Evolutionary conservation across 2,797 vertebrate genomes (phyloP).

Genomic region (Tamandua tetradactyla): DNA sequence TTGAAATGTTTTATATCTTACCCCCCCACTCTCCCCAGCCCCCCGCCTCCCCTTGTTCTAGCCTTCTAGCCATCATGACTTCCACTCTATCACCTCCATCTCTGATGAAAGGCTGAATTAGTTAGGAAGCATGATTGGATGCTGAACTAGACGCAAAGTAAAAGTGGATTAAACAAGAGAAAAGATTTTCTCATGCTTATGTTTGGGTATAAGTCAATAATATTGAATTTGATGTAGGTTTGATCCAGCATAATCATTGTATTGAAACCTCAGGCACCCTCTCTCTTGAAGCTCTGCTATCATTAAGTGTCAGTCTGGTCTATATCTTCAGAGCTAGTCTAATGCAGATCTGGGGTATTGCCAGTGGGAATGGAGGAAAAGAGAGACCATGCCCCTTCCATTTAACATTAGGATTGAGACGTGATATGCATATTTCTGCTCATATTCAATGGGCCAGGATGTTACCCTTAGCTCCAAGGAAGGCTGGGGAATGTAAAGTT

Average conservation of each 20-base stretch:
- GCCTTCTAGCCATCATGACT: not conserved
- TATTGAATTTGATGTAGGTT: not conserved
- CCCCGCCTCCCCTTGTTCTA: not conserved
- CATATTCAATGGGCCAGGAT: not conserved
- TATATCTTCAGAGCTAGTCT: not conserved
- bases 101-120: not conserved
- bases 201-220: not conserved
- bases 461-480: not conserved
- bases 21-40: not conserved
- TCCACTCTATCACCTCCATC: not conserved
- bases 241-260: not conserved
- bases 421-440: not conserved
- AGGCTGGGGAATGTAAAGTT: not conserved
- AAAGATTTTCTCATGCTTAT: not conserved
- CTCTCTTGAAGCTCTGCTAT: not conserved
- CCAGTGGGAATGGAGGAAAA: not conserved
- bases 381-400: not conserved
- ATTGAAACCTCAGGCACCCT: not conserved
- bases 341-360: not conserved
- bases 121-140: not conserved
- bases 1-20: not conserved
- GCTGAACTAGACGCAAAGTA: not conserved
- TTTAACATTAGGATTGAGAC: not conserved
- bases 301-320: not conserved
- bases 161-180: not conserved